Evolutionary conservation across 1,140 invertebrate genomes (phyloP).

Genomic region (Zaprionus vittiger): DNA sequence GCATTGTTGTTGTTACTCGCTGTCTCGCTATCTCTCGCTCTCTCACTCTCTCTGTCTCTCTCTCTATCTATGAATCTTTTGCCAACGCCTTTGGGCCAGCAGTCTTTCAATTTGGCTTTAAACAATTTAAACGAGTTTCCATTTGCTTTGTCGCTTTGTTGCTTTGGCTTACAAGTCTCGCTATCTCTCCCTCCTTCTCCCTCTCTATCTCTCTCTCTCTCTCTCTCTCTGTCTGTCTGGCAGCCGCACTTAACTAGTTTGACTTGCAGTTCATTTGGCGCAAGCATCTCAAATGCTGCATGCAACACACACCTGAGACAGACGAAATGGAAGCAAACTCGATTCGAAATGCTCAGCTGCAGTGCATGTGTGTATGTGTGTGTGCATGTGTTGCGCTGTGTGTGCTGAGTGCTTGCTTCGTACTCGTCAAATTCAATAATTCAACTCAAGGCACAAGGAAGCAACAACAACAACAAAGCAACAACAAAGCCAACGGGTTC

Average conservation of each 20-base stretch:
- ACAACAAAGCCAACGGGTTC: slow-evolving; percentile 10
- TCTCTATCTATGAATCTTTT: slow-evolving; percentile 45
- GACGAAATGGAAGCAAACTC: slow-evolving; percentile 37
- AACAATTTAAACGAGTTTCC: slow-evolving; percentile 77
- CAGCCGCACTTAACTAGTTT: slow-evolving; percentile 70
- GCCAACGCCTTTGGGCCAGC: slow-evolving; percentile 29
- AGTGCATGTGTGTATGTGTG: slow-evolving; percentile 8
- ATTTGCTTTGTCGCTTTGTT: slow-evolving; percentile 55
- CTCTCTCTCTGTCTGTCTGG: slow-evolving; percentile 22
- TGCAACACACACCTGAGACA: slow-evolving; percentile 39
- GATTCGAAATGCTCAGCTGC: slow-evolving; percentile 40
- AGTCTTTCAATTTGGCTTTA: slow-evolving; percentile 69
- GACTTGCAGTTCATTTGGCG: slow-evolving; percentile 77
- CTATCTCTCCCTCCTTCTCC: slow-evolving; percentile 21
- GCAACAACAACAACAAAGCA: slow-evolving; percentile 7
- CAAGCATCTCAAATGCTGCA: slow-evolving; percentile 55
- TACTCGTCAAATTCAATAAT: slow-evolving; percentile 55
- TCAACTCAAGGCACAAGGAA: slow-evolving; percentile 33
- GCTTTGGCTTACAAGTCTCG: slow-evolving; percentile 40
- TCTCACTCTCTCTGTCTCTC: slow-evolving; percentile 4
- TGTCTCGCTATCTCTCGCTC: not conserved
- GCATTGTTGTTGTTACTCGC: slow-evolving; percentile 25
- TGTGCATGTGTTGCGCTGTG: not conserved
- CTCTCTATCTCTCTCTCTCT: not conserved
- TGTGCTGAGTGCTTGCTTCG: slow-evolving; percentile 42